Evolutionary conservation across 2,888 invertebrate genomes (phyloP).

Genomic region (Drosophila kuntzei): DNA sequence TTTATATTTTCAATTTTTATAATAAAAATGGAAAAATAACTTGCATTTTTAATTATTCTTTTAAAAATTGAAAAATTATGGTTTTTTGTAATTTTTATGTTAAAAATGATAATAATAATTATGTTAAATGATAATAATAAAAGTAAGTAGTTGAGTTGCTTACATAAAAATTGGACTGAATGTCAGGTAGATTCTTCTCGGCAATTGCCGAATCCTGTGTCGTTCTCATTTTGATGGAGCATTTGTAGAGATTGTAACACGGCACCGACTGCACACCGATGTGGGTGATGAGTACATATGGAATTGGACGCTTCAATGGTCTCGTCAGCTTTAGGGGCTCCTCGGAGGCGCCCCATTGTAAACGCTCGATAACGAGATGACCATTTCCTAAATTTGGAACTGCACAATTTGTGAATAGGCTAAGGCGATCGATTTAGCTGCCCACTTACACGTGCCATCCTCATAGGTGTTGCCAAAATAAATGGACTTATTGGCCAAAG

Average conservation of each 20-base stretch:
- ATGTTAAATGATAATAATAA: too few species aligned
- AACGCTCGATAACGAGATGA: conserved; percentile 84
- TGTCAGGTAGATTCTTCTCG: conserved; percentile 85
- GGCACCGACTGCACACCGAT: conserved; percentile 85
- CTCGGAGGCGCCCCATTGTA: conserved; percentile 85
- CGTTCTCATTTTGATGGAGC: conserved; percentile 85
- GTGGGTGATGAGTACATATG: conserved; percentile 86
- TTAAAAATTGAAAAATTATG: too few species aligned
- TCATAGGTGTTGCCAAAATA: conserved; percentile 84
- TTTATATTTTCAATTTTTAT: too few species aligned
- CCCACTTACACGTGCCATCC: conserved; percentile 84
- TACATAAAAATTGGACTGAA: conserved; percentile 85
- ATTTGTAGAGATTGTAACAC: conserved; percentile 85
- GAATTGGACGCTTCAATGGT: conserved; percentile 84
- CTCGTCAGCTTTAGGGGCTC: conserved; percentile 61
- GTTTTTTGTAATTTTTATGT: too few species aligned
- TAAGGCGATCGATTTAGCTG: conserved; percentile 32
- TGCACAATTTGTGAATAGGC: conserved; percentile 74
- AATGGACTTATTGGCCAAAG: conserved; percentile 57
- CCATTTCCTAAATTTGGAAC: conserved; percentile 86
- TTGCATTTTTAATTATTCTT: too few species aligned
- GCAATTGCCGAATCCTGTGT: conserved; percentile 86
- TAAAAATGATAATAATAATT: too few species aligned
- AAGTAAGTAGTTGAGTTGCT: too few species aligned
- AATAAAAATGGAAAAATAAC: too few species aligned